Evolutionary conservation across 2,888 invertebrate species (phyloP), one percentile per base, ranked within the genome.

Genomic region (Steinernema carpocapsae): DNA sequence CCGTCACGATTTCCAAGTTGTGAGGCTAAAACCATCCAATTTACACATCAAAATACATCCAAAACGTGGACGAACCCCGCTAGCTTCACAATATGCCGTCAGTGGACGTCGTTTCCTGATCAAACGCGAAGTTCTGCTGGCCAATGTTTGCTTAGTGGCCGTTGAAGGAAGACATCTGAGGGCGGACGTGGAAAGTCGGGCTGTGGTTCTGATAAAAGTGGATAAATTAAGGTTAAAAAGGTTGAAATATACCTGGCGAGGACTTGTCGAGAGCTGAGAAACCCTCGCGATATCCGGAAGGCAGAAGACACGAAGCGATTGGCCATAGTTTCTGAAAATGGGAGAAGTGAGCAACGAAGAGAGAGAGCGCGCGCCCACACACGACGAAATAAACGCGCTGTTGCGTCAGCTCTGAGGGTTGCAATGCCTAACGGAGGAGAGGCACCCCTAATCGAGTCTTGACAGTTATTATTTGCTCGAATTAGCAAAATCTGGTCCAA

Each of bases 1-100:
- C 77, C 29, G 82, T 76, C 10, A 80, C 78, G 10, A 85, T 83
- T 64, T 82, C 76, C 91, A 92, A 0, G 37, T 37, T 37, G 37
- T 10, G 37, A 10, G 37, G 37, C 37, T 37, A 10, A 56, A 12
- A 48, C 6, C 2, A 26, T 24, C 26, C 29, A 26, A 26, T 32
- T 32, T 24, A 12, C 3, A 12, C 32, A 3, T 37, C 3, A 64
- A 32, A 26, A 64, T 3, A 32, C 1, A 32, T 4, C 7, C 17
- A 22, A 22, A 19, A 48, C 17, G 4, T 48, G 3, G 6, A 48
- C 52, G 4, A 4, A 64, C 64, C 32, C 29, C 29, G 1, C 32
- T 32, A 32, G 64, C 29, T 64, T 64, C 64, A 32, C 26, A 64
- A 26, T 64, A 64, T 12, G 64, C 22, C 12, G 64, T 64, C 17